These are phyloP conservation scores for Watsonalla cultraria DNA, from an alignment of 2,888 invertebrate species.

Conservation along the genomic window DNA sequence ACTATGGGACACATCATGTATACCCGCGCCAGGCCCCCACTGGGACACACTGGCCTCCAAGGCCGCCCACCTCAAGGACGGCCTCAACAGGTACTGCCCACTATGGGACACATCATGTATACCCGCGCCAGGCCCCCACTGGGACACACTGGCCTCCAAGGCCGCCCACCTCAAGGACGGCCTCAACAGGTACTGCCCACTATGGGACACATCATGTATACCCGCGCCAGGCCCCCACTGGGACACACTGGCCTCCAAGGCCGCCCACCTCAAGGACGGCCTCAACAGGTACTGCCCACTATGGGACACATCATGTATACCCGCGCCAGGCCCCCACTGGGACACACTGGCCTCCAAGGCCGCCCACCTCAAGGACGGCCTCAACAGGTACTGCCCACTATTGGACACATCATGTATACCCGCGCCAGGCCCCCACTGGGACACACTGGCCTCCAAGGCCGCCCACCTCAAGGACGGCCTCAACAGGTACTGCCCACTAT, in stretches of 20 bases:
- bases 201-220: constrained; percentile 96
- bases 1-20: constrained; percentile 96
- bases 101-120: constrained; percentile 96
- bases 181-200: constrained; percentile 87
- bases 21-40: constrained; percentile 96
- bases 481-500: constrained; percentile 87
- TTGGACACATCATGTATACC: constrained; percentile 96
- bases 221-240: constrained; percentile 96
- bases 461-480: constrained; percentile 97
- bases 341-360: constrained; percentile 92
- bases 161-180: constrained; percentile 97
- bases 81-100: constrained; percentile 87
- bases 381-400: constrained; percentile 88
- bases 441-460: constrained; percentile 90
- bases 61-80: constrained; percentile 96
- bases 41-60: constrained; percentile 94
- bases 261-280: constrained; percentile 96
- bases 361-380: constrained; percentile 95
- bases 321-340: constrained; percentile 97
- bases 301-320: constrained; percentile 96
- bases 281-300: constrained; percentile 87
- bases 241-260: constrained; percentile 92
- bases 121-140: constrained; percentile 96
- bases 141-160: constrained; percentile 92
- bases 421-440: constrained; percentile 97